Base-by-base conservation (phyloP, 2,888 invertebrate species). In the Coenonympha arcania region DNA sequence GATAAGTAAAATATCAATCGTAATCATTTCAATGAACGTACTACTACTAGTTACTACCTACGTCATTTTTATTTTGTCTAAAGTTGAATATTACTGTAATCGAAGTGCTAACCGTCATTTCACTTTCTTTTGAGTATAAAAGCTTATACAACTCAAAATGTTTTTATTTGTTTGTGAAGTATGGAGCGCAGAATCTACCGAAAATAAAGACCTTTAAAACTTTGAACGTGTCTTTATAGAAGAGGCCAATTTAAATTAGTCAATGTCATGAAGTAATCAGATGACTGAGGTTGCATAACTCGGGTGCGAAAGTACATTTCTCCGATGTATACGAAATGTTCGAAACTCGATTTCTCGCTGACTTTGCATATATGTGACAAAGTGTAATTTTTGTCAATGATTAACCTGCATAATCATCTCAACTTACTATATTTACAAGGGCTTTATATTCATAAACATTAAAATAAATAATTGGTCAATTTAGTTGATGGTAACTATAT, bases 251-350 rank as follows among this genome's bases (percentile, higher is more conserved):
- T 43, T 48, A 52, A 41, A 48, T 34, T 52, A 36, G 55, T 54
- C 41, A 33, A 45, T 37, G 49, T 55, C 52, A 55, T 44, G 42
- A 52, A 45, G 52, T 52, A 61, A 58, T 55, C 56, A 57, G 61
- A 58, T 41, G 50, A 47, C 51, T 48, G 50, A 13, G 30, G 36
- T 62, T 63, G 44, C 55, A 46, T 50, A 62, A 60, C 55, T 36
- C 52, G 52, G 50, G 48, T 62, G 59, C 61, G 65, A 65, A 65
- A 65, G 65, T 63, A 51, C 65, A 63, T 64, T 64, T 65, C 65
- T 65, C 63, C 57, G 53, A 50, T 53, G 48, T 55, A 52, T 60
- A 62, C 60, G 59, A 65, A 61, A 56, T 55, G 57, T 59, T 53
- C 55, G 58, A 56, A 59, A 59, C 56, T 41, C 57, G 63, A 64